Evolutionary conservation across 2,888 invertebrate species (phyloP), one percentile per base, ranked within the genome.

Genomic region (Microplitis manilae): DNA sequence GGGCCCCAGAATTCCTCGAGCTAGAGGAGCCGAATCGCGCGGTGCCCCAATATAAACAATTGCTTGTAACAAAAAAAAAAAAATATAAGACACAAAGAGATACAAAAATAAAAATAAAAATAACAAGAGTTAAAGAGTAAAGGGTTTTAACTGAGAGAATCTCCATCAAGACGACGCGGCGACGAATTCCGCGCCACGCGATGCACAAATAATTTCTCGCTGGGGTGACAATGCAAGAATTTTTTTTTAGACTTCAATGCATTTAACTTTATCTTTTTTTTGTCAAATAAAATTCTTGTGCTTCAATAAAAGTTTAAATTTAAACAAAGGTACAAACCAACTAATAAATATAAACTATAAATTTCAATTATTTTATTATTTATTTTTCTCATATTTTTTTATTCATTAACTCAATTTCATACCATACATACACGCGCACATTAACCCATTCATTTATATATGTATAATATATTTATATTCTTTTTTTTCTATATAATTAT

Each of bases 401-500:
- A 61, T 60, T 30, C 30, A 39, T 41, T 68, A 69, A 77, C 69
- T 62, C 69, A 70, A 62, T 71, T 73, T 40, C 39, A 68, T 40
- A 50, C 38, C 62, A 76, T 59, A 71, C 69, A 62, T 64, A 75
- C 69, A 15, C 41, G 30, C 64, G 65, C 70, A 65, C 65, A 65
- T 71, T 40, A 65, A 50, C 59, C 71, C 67, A 70, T 79, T 79
- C 73, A 81, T 82, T 78, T 76, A 80, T 81, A 80, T 83, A 81
- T 82, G 79, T 83, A 81, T 83, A 73, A 79, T 83, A 80, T 83
- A 81, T 81, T 72, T 82, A 76, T 79, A 75, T 73, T 69, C 60
- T 68, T 75, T 20, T 68, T 8, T 62, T 38, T 68, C 50, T 77
- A 69, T 68, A 74, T 68, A 68, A 76, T 62, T 41, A 71, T 50